A percentile compares a stretch with the other conserved stretches of the same genome.
Conservation (phyloP, 2,113 vertebrate species). For the Mobula hypostoma region DNA sequence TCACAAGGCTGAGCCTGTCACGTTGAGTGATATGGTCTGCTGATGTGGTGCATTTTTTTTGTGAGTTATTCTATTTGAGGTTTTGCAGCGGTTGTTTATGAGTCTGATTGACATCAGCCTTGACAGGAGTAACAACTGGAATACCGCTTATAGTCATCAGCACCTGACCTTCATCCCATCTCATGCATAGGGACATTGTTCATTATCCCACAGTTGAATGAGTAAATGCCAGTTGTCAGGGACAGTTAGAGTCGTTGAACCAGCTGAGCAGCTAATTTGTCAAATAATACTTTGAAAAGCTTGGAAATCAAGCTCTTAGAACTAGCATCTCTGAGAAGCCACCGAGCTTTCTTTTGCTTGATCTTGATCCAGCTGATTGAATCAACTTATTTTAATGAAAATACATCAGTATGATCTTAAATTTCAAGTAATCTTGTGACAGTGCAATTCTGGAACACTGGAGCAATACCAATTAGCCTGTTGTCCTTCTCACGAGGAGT, state of each 20-base stretch:
- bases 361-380: conserved; percentile 17
- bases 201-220: conserved; percentile 4
- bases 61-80: neutral
- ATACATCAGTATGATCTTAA: neutral
- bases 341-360: neutral
- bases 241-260: conserved; percentile 13
- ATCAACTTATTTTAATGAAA: neutral
- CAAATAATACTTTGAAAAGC: neutral
- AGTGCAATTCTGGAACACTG: neutral
- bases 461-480: neutral
- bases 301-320: neutral
- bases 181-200: conserved; percentile 9
- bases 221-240: conserved; percentile 23
- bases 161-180: conserved; percentile 16
- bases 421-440: neutral
- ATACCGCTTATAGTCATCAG: neutral
- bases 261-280: conserved; percentile 13
- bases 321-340: neutral
- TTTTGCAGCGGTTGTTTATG: neutral
- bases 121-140: neutral
- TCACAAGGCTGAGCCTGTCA: neutral
- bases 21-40: neutral
- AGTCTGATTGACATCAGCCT: neutral
- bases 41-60: neutral
- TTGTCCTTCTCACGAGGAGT: neutral